Evolutionary conservation across 1,140 invertebrate species (phyloP), one percentile per base, ranked within the genome.

Genomic region (Sinonovacula constricta): DNA sequence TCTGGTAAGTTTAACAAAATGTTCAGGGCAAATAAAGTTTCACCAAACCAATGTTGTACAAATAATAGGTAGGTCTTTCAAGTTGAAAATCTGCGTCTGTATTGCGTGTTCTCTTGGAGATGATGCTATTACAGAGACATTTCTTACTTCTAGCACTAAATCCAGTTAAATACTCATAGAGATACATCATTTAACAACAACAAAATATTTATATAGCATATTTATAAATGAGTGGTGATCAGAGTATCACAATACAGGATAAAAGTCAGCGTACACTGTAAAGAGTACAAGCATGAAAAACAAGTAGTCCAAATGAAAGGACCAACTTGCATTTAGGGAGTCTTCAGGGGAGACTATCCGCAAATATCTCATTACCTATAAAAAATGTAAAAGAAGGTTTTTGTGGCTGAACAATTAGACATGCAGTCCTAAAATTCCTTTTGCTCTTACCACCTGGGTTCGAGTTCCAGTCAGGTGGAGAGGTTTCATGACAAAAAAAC

Each of bases 1-100:
- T 81, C 85, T 83, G 88, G 88, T 88, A 86, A 59, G 75, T 69
- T 36, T 45, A n/a, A 15, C 10, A 26, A 57, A 10, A 26, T 10
- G 12, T 10, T 12, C 12, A 57, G 12, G 12, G 24, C 12, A 57
- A 57, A 57, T 14, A 10, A 57, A 24, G 24, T 15, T 57, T 24
- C 10, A 26, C 10, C 24, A 15, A 26, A 5, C 26, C 28, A 33
- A 33, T 56, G 54, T 14, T 7, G 28, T 14, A 2, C 62, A 14
- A 34, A 14, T n/a, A 26, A 36, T 65, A 34, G n/a, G n/a, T n/a
- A n/a, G n/a, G n/a, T n/a, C n/a, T n/a, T n/a, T n/a, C n/a, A n/a
- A 60, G 22, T 60, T 60, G 22, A 15, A 60, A 18, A 18, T 60
- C 15, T 1, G 12, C 15, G 22, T 18, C 57, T 2, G 22, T 60